Percentiles rank a stretch among this genome's conserved stretches.
Conservation (phyloP, 2,797 vertebrate genomes). For the Clarias pachynema region DNA sequence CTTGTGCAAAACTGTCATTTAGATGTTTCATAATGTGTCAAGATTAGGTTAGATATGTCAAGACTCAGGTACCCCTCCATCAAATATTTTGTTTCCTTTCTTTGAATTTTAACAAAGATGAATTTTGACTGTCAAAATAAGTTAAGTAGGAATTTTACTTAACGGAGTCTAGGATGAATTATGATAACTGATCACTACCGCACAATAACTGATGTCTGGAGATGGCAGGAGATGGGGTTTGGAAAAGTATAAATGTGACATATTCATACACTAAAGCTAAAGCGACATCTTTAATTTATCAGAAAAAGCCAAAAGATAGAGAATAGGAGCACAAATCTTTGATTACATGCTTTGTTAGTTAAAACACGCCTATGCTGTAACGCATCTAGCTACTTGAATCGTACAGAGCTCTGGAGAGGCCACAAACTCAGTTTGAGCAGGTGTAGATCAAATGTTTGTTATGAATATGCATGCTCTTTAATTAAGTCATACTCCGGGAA, state of each 20-base stretch:
- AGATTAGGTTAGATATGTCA: conserved; percentile 46
- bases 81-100: conserved; percentile 58
- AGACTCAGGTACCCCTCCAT: conserved; percentile 56
- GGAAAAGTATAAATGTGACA: neutral
- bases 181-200: neutral
- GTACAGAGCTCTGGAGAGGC: neutral
- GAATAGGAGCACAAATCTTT: neutral
- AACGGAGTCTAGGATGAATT: neutral
- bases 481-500: neutral
- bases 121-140: conserved; percentile 10
- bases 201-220: neutral
- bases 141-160: conserved; percentile 29
- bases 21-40: conserved; percentile 56
- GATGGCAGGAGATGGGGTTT: neutral
- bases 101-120: conserved; percentile 60
- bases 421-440: neutral
- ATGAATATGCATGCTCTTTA: neutral
- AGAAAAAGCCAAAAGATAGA: neutral
- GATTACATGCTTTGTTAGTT: neutral
- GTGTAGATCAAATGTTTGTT: conserved; percentile 15
- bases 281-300: neutral
- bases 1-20: conserved; percentile 17
- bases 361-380: neutral
- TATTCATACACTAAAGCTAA: neutral
- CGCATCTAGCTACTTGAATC: neutral